Evolutionary conservation across 2,888 invertebrate species (phyloP).

Genomic region (Loripinus fragilis): DNA sequence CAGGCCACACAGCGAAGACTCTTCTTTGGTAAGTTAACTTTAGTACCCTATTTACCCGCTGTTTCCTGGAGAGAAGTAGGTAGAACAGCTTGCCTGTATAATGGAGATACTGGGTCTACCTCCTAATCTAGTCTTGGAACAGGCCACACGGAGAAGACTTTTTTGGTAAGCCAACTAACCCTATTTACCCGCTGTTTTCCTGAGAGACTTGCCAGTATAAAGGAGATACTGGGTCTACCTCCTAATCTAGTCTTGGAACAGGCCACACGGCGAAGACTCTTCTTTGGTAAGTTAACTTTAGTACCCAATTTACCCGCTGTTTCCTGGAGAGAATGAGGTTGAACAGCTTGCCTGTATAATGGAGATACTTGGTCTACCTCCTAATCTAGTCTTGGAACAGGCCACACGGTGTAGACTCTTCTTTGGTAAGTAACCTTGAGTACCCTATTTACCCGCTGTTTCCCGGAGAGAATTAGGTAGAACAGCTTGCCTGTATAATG

Average conservation of each 20-base stretch:
- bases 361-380: conserved; percentile 96
- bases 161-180: conserved; percentile 80
- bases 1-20: conserved; percentile 87
- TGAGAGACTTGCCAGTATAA: conserved; percentile 98
- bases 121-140: conserved; percentile 92
- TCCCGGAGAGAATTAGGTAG: conserved; percentile 98
- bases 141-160: conserved; percentile 87
- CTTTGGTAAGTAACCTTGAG: conserved; percentile 81
- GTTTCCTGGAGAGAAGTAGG: conserved; percentile 98
- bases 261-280: conserved; percentile 87
- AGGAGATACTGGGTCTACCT: conserved; percentile 96
- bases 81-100: conserved; percentile 97
- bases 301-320: conserved; percentile 97
- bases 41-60: too few species aligned
- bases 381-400: conserved; percentile 92
- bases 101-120: conserved; percentile 98
- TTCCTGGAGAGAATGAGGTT: conserved; percentile 98
- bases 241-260: conserved; percentile 93
- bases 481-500: conserved; percentile 98
- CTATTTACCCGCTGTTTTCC: conserved; percentile 97
- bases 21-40: conserved; percentile 82
- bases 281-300: conserved; percentile 82
- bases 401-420: conserved; percentile 87
- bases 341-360: conserved; percentile 98
- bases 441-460: conserved; percentile 98